A percentile compares a stretch with the other conserved stretches of the same genome.
Evolutionary conservation across 2,797 vertebrate species (phyloP).

Genomic region (Pygocentrus nattereri): DNA sequence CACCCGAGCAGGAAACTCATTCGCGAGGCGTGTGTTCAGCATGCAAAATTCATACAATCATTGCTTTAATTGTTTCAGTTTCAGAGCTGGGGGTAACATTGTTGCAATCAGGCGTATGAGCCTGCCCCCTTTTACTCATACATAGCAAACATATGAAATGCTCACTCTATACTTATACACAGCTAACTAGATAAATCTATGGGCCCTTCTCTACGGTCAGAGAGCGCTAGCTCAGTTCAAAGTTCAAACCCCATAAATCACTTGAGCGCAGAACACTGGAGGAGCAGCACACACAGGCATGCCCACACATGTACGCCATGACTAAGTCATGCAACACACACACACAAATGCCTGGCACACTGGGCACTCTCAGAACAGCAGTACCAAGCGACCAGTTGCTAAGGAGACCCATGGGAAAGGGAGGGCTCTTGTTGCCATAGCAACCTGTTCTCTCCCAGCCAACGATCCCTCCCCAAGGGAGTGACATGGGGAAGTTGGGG

Average conservation of each 20-base stretch:
- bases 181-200: slow-evolving; percentile 4
- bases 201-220: not conserved
- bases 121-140: not conserved
- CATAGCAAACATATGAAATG: not conserved
- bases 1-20: slow-evolving; percentile 75
- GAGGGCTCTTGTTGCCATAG: slow-evolving; percentile 87
- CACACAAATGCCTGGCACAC: slow-evolving; percentile 75
- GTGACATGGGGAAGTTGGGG: slow-evolving; percentile 71
- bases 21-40: slow-evolving; percentile 68
- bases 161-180: slow-evolving; percentile 11
- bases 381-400: slow-evolving; percentile 87
- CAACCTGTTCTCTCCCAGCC: slow-evolving; percentile 82
- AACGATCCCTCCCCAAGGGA: slow-evolving; percentile 79
- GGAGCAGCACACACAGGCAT: slow-evolving; percentile 32
- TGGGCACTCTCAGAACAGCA: slow-evolving; percentile 82
- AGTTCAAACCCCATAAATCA: slow-evolving; percentile 41
- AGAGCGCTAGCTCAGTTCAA: slow-evolving; percentile 32
- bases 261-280: slow-evolving; percentile 7
- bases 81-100: slow-evolving; percentile 70
- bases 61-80: slow-evolving; percentile 81
- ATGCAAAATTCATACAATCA: slow-evolving; percentile 76
- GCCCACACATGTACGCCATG: slow-evolving; percentile 40
- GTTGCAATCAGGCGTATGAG: slow-evolving; percentile 24
- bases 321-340: slow-evolving; percentile 40
- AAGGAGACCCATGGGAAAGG: slow-evolving; percentile 88